These are phyloP conservation scores for Cydia pomonella DNA, from an alignment of 1,140 invertebrate species.

Conservation along the genomic window DNA sequence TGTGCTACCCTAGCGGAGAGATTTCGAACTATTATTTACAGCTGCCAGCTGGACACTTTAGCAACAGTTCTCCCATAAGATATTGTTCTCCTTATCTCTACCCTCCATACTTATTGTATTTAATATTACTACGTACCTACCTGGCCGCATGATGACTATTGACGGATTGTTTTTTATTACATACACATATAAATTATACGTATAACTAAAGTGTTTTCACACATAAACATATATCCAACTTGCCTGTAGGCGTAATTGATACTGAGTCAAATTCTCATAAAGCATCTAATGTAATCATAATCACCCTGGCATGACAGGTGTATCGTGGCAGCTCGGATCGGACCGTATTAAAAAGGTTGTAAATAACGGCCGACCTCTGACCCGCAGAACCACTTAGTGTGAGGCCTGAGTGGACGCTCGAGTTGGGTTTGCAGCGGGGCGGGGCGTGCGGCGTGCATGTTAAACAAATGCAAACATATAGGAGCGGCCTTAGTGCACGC, in stretches of 20 bases:
- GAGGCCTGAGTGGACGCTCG: too few species aligned
- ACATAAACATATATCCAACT: background rate
- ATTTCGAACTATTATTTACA: too few species aligned
- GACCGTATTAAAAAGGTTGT: background rate
- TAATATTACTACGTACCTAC: too few species aligned
- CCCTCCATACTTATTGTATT: too few species aligned
- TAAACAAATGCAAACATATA: too few species aligned
- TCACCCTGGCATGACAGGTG: constrained; percentile 1
- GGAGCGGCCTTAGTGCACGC: too few species aligned
- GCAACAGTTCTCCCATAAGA: too few species aligned
- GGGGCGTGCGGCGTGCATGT: too few species aligned
- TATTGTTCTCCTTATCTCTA: too few species aligned
- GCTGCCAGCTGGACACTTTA: too few species aligned
- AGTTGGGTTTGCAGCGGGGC: too few species aligned
- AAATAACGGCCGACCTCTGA: background rate
- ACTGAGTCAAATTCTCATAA: background rate
- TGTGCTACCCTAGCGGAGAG: too few species aligned
- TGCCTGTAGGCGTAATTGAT: background rate
- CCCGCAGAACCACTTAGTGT: background rate
- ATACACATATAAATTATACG: background rate
- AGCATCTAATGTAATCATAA: background rate
- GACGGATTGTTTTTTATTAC: background rate
- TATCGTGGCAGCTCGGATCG: background rate
- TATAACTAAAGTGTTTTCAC: background rate
- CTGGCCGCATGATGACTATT: background rate